A percentile compares a stretch with the other conserved stretches of the same genome.
Conservation (phyloP, 2,888 invertebrate genomes). For the Drosophila flavopinicola region DNA sequence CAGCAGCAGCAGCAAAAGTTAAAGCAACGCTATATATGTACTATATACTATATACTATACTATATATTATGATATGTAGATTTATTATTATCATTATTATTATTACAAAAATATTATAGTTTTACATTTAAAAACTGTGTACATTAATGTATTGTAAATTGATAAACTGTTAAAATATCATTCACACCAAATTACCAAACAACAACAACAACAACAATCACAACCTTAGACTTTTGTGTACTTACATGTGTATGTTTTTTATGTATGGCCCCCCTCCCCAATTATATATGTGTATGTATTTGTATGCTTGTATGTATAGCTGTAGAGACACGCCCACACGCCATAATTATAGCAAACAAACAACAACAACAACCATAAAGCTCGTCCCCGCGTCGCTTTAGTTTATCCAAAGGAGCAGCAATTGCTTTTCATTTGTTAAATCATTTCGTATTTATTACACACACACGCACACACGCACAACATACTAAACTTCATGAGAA, state of each 20-base stretch:
- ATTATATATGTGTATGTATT: slow-evolving; percentile 24
- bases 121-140: slow-evolving; percentile 61
- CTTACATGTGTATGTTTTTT: slow-evolving; percentile 39
- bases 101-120: slow-evolving; percentile 25
- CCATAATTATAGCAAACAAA: slow-evolving; percentile 32
- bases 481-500: slow-evolving; percentile 23
- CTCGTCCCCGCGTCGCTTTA: slow-evolving; percentile 30
- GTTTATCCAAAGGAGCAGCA: slow-evolving; percentile 28
- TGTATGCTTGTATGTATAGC: slow-evolving; percentile 10
- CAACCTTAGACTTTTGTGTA: slow-evolving; percentile 43
- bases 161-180: slow-evolving; percentile 56
- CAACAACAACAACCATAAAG: slow-evolving; percentile 16
- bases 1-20: not conserved
- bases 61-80: slow-evolving; percentile 61
- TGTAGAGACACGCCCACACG: slow-evolving; percentile 17
- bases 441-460: slow-evolving; percentile 50
- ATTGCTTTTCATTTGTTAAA: slow-evolving; percentile 54
- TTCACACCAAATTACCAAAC: slow-evolving; percentile 64
- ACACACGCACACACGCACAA: slow-evolving; percentile 15
- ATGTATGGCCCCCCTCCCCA: slow-evolving; percentile 13
- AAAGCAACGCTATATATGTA: slow-evolving; percentile 35
- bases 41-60: slow-evolving; percentile 42
- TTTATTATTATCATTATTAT: slow-evolving; percentile 55
- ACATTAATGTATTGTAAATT: slow-evolving; percentile 73
- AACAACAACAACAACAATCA: slow-evolving; percentile 28